These are phyloP conservation scores for Kryptolebias ocellatus DNA, from an alignment of 2,797 vertebrate species.

Conservation along the genomic window DNA sequence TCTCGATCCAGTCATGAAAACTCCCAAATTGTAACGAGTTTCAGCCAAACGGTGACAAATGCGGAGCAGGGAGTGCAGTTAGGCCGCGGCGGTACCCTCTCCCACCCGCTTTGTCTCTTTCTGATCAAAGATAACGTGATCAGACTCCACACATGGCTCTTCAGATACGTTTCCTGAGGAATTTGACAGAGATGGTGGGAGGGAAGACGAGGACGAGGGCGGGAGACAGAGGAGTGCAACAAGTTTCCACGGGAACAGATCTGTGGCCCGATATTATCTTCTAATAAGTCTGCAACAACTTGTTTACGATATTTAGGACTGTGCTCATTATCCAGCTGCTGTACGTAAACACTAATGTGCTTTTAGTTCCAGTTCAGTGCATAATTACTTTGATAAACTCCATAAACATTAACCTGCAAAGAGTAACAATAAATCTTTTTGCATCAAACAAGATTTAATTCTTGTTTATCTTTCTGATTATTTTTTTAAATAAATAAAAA, in stretches of 20 bases:
- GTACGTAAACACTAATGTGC: neutral
- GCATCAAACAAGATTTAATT: too few species aligned
- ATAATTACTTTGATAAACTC: neutral
- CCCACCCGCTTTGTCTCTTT: conserved; percentile 60
- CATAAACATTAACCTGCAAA: conserved; percentile 6
- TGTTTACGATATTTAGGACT: neutral
- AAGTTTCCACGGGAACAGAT: conserved; percentile 68
- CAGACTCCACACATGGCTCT: conserved; percentile 77
- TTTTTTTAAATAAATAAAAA: neutral
- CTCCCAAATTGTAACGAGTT: neutral
- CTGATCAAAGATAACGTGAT: conserved; percentile 81
- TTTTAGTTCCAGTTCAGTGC: neutral
- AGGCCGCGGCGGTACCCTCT: conserved; percentile 70
- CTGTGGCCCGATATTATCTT: conserved; percentile 57
- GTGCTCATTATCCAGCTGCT: conserved; percentile 6
- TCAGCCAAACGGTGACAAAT: too few species aligned
- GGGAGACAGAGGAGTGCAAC: conserved; percentile 41
- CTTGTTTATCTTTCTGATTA: neutral
- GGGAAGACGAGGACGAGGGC: conserved; percentile 42
- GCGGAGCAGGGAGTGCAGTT: conserved; percentile 61
- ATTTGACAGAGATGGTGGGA: conserved; percentile 77
- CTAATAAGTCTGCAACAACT: conserved; percentile 38
- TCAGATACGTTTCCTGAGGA: conserved; percentile 82
- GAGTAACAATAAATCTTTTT: too few species aligned
- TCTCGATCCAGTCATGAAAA: neutral